A percentile compares a stretch with the other conserved stretches of the same genome.
Evolutionary conservation across 2,888 invertebrate species (phyloP).

Genomic region (Formica aserva): DNA sequence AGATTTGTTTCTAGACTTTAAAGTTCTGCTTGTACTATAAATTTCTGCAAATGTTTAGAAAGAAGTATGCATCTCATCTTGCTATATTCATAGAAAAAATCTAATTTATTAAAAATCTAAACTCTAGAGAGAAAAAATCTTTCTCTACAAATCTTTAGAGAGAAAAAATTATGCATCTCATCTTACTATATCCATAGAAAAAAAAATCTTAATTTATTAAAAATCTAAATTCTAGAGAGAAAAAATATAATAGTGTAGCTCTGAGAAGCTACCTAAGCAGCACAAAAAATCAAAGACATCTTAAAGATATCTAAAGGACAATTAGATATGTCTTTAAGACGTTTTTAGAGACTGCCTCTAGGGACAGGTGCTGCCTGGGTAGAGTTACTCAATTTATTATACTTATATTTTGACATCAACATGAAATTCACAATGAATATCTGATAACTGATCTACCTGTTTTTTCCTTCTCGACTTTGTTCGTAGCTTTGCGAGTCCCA

Average conservation of each 20-base stretch:
- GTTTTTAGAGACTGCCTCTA: too few relatives aligned
- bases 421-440: neutral
- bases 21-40: slow-evolving; percentile 52
- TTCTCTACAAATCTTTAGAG: slow-evolving; percentile 47
- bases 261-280: neutral
- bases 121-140: neutral
- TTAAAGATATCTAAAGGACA: too few relatives aligned
- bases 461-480: slow-evolving; percentile 11
- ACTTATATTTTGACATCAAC: neutral
- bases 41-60: slow-evolving; percentile 48
- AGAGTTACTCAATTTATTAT: neutral
- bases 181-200: neutral
- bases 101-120: neutral
- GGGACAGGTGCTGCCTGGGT: too few relatives aligned
- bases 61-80: neutral
- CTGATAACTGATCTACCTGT: neutral
- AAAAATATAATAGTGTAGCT: neutral
- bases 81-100: neutral
- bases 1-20: slow-evolving; percentile 69
- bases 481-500: neutral
- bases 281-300: too few relatives aligned
- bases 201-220: neutral
- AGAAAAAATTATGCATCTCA: neutral
- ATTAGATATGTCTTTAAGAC: too few relatives aligned
- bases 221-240: neutral